Evolutionary conservation across 1,140 invertebrate genomes (phyloP), one percentile per base, ranked within the genome.

Genomic region (Diachasma alloeum): DNA sequence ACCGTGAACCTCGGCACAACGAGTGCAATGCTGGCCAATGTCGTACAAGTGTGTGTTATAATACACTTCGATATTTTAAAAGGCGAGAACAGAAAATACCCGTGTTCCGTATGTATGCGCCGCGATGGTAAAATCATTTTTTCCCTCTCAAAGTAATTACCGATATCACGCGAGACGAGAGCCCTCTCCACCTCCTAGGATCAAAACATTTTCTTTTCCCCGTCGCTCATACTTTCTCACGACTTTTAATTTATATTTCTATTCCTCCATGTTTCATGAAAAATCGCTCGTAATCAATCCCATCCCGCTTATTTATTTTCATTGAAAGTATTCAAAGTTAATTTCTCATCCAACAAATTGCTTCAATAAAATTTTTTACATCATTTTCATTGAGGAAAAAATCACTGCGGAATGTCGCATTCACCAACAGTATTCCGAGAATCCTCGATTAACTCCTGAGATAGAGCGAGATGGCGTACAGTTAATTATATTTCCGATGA

Each of bases 201-300:
- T 48, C 42, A 37, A 72, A 72, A 72, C 26, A 71, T 71, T 72
- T 72, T 72, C 71, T 36, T 53, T 72, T 26, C 31, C 3, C 15
- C 26, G 22, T 69, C 19, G 31, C 15, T 69, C n/a, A 8, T 22
- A 72, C 69, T 72, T 72, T 72, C 69, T 72, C 69, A 72, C 69
- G 44, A 72, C 39, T 48, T 44, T 46, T 46, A 72, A 46, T 72
- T 31, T 48, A 48, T 63, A 19, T 63, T 63, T 63, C 9, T 63
- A 26, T 63, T 11, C 17, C 11, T 15, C 48, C 48, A 3, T 6
- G n/a, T 42, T 13, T 42, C 39, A 53, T n/a, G 48, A 53, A 53
- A 53, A 53, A 53, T 42, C 13, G 39, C 9, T 42, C 39, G 39
- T 42, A 56, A 56, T 56, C 19, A 56, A 56, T 56, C 19, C 19